phyloP scores from a whole-genome alignment of 2,113 vertebrate species.

The Ochotona princeps region DNA sequence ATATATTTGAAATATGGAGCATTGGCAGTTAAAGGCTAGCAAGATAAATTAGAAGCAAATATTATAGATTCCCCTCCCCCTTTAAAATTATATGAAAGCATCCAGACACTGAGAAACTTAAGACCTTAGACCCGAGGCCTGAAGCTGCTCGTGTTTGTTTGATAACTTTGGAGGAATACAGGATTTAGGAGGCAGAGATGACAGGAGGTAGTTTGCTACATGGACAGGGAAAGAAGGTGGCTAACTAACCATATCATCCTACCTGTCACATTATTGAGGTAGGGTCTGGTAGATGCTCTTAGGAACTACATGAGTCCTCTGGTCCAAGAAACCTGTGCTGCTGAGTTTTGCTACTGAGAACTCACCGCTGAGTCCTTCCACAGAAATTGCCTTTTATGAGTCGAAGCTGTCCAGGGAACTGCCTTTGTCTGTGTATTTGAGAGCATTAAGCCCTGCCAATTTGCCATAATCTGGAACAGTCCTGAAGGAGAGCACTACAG shows the following conservation, averaged over 20 bases:
- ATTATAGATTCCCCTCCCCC: neutral
- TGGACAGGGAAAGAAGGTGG: neutral
- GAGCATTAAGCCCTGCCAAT: neutral
- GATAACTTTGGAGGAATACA: neutral
- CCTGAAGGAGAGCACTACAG: neutral
- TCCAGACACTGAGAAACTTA: neutral
- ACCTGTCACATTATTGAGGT: neutral
- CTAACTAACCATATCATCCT: neutral
- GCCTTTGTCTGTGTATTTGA: neutral
- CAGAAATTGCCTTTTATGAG: neutral
- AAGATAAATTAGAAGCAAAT: slow-evolving; percentile 12
- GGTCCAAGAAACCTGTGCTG: neutral
- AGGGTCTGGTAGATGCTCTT: neutral
- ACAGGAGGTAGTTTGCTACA: neutral
- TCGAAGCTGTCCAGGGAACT: neutral
- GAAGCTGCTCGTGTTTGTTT: neutral
- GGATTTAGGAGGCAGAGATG: neutral
- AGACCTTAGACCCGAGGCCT: neutral
- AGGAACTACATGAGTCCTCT: fast-evolving
- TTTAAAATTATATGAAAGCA: slow-evolving; percentile 20
- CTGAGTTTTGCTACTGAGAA: neutral
- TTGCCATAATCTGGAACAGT: neutral
- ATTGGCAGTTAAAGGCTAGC: slow-evolving; percentile 51
- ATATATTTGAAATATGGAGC: slow-evolving; percentile 39
- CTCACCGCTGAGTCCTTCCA: neutral